A percentile compares a stretch with the other conserved stretches of the same genome.
Evolutionary conservation across 1,140 invertebrate species (phyloP).

Genomic region (Anastrepha ludens): DNA sequence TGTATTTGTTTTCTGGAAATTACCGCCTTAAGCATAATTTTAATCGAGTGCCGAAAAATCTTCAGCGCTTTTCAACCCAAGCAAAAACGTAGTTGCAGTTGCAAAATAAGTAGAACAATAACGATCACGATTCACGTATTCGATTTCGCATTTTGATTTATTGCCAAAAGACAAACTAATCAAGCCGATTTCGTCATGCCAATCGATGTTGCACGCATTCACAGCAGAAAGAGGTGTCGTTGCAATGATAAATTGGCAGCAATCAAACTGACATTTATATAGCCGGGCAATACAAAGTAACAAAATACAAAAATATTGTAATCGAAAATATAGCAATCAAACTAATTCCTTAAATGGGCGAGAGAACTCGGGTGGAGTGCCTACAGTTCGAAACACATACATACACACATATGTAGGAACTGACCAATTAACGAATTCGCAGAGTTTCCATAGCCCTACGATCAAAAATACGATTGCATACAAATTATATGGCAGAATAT

Average conservation of each 20-base stretch:
- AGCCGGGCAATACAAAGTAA: background rate
- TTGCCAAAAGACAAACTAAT: background rate
- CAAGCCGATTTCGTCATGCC: background rate
- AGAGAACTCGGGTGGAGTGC: background rate
- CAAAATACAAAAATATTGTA: background rate
- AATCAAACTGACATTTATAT: constrained; percentile 6
- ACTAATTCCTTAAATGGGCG: background rate
- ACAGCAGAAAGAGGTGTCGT: background rate
- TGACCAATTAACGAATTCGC: background rate
- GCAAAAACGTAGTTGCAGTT: background rate
- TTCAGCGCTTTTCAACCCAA: background rate
- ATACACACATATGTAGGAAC: too few species aligned
- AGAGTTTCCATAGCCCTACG: background rate
- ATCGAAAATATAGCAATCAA: background rate
- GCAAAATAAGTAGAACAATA: background rate
- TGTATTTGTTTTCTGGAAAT: too few species aligned
- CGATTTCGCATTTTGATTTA: constrained; percentile 34
- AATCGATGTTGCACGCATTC: constrained; percentile 16
- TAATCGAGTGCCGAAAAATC: too few species aligned
- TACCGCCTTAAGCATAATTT: too few species aligned
- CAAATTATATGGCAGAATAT: background rate
- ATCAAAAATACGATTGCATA: background rate
- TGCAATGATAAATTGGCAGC: constrained; percentile 38
- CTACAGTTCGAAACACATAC: background rate
- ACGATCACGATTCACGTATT: constrained; percentile 22